Evolutionary conservation across 2,888 invertebrate genomes (phyloP).

Genomic region (Orthosia incerta): DNA sequence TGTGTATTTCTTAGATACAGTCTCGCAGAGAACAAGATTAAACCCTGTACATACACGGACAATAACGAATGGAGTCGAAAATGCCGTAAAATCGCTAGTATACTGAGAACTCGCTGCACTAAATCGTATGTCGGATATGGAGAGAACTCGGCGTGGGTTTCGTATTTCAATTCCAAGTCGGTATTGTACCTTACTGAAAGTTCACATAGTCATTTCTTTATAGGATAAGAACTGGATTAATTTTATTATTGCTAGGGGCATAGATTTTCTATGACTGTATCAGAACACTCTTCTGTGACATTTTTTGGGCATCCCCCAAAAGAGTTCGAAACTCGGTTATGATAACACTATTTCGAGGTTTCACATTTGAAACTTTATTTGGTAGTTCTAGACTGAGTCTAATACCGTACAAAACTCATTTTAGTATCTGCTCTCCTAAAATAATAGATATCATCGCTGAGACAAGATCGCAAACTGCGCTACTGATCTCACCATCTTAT

Average conservation of each 20-base stretch:
- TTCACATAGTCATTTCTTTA: not conserved
- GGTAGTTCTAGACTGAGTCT: too few species aligned
- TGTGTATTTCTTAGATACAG: slow-evolving; percentile 4
- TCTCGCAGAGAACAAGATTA: slow-evolving; percentile 13
- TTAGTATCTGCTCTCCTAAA: not conserved
- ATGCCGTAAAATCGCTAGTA: slow-evolving; percentile 39
- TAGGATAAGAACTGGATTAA: not conserved
- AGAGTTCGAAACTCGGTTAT: not conserved
- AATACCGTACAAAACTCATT: not conserved
- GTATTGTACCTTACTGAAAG: slow-evolving; percentile 2
- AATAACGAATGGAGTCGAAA: slow-evolving; percentile 26
- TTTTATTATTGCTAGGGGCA: not conserved
- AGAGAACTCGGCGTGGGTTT: slow-evolving; percentile 15
- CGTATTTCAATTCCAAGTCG: slow-evolving; percentile 27
- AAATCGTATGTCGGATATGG: slow-evolving; percentile 27
- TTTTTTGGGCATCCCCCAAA: not conserved
- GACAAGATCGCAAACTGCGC: not conserved
- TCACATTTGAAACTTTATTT: not conserved
- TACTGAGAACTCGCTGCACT: slow-evolving; percentile 20
- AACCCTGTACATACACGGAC: not conserved
- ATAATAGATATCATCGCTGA: not conserved
- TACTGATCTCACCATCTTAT: too few species aligned
- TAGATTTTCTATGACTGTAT: not conserved
- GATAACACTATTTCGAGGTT: not conserved
- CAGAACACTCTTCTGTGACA: not conserved